A percentile compares a stretch with the other conserved stretches of the same genome.
phyloP scores from a whole-genome alignment of 2,113 vertebrate genomes.

The Mus spicilegus region DNA sequence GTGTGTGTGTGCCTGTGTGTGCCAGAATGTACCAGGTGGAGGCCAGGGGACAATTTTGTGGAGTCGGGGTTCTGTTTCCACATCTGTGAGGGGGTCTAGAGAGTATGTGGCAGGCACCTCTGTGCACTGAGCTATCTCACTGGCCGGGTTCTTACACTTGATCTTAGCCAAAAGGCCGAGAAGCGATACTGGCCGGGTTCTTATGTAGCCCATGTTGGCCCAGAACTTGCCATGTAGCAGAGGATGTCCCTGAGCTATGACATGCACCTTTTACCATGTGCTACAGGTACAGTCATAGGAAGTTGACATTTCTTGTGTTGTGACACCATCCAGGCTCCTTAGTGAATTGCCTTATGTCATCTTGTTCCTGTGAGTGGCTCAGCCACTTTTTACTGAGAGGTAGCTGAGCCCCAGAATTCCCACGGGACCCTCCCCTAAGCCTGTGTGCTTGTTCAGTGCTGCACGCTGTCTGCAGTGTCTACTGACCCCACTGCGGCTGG shows the following conservation, averaged over 20 bases:
- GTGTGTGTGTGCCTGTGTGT: too few relatives aligned
- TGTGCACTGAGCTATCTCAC: neutral
- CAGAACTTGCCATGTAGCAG: neutral
- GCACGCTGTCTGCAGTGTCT: neutral
- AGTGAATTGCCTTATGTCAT: neutral
- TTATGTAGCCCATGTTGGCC: neutral
- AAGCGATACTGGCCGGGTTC: neutral
- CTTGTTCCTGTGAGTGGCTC: neutral
- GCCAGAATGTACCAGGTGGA: neutral
- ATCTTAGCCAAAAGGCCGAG: too few relatives aligned
- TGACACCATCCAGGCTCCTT: neutral
- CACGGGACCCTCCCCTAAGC: neutral
- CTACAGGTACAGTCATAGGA: neutral
- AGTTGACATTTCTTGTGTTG: neutral
- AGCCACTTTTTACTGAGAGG: slow-evolving; percentile 15
- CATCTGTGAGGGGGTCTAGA: neutral
- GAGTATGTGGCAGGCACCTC: too few relatives aligned
- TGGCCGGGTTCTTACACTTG: neutral
- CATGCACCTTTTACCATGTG: neutral
- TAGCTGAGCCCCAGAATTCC: slow-evolving; percentile 12
- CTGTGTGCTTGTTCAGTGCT: neutral
- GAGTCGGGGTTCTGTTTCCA: neutral
- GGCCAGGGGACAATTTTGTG: neutral
- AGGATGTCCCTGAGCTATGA: neutral
- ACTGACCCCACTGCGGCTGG: neutral